Conservation (phyloP, 2,888 invertebrate genomes). For the Cyrtodaria siliqua region DNA sequence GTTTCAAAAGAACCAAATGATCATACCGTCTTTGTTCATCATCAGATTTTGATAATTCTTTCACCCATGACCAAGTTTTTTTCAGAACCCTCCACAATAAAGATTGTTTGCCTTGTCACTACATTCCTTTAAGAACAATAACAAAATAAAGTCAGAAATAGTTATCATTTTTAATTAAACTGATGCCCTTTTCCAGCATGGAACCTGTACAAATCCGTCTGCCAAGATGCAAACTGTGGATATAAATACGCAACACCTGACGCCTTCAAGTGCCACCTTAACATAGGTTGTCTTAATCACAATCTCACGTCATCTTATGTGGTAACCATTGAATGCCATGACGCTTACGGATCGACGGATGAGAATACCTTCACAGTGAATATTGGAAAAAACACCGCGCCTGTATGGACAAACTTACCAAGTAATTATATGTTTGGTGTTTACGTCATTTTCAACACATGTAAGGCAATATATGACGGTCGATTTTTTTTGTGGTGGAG, state of each 20-base stretch:
- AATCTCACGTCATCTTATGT: constrained; percentile 13
- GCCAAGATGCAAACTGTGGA: constrained; percentile 13
- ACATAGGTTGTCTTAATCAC: constrained; percentile 24
- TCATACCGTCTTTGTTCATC: too few species aligned
- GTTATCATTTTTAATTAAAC: too few species aligned
- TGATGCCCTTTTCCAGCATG: constrained; percentile 15
- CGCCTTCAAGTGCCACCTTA: not conserved
- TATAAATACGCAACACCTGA: constrained; percentile 1
- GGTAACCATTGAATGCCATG: constrained; percentile 15
- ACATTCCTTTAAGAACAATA: not conserved
- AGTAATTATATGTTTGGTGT: constrained; percentile 28
- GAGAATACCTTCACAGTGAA: constrained; percentile 15
- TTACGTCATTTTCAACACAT: too few species aligned
- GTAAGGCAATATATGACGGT: too few species aligned
- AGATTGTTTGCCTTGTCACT: too few species aligned
- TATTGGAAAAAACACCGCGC: constrained; percentile 9
- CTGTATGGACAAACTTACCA: constrained; percentile 11
- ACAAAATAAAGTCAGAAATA: not conserved
- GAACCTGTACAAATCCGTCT: constrained; percentile 10
- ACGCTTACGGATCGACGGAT: constrained; percentile 4
- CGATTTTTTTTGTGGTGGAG: too few species aligned
- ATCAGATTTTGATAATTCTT: too few species aligned
- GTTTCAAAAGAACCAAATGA: too few species aligned
- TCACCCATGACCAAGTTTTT: too few species aligned
- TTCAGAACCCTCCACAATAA: too few species aligned